Percentiles rank a stretch among this genome's conserved stretches.
phyloP scores from a whole-genome alignment of 2,888 invertebrate genomes.

The Hemithea aestivaria region DNA sequence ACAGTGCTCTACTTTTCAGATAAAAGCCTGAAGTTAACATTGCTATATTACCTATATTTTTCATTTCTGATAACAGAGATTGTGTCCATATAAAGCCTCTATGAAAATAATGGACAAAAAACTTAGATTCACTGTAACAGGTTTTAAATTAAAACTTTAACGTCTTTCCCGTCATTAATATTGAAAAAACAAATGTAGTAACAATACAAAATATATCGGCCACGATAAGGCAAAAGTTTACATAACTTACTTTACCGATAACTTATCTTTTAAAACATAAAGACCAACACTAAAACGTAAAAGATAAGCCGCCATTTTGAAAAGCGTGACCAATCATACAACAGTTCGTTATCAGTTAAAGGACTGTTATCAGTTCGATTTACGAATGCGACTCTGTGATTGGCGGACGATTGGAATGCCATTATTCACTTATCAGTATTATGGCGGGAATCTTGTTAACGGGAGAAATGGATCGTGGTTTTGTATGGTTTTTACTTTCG shows the following conservation, averaged over 20 bases:
- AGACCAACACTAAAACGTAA: constrained; percentile 53
- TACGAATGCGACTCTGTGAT: constrained; percentile 58
- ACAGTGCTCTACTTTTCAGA: too few species aligned
- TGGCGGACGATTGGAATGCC: constrained; percentile 46
- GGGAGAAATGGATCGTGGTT: constrained; percentile 48
- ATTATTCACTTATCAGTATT: constrained; percentile 51
- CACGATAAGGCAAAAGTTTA: constrained; percentile 21
- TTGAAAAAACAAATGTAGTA: neutral
- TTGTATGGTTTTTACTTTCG: constrained; percentile 24
- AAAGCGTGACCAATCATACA: constrained; percentile 66
- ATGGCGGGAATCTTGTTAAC: constrained; percentile 57
- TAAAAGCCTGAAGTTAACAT: too few species aligned
- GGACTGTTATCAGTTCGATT: constrained; percentile 69
- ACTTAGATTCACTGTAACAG: too few species aligned
- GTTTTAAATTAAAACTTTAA: too few species aligned
- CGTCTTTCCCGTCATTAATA: too few species aligned
- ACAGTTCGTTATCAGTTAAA: constrained; percentile 55
- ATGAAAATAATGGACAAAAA: too few species aligned
- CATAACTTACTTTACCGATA: constrained; percentile 39
- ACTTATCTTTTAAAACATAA: constrained; percentile 57
- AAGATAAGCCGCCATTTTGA: constrained; percentile 68
- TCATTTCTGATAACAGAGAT: too few species aligned
- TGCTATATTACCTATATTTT: too few species aligned
- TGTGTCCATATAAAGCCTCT: too few species aligned
- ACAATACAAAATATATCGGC: constrained; percentile 6